phyloP scores from a whole-genome alignment of 2,888 invertebrate genomes.

The Cheilosia soror region DNA sequence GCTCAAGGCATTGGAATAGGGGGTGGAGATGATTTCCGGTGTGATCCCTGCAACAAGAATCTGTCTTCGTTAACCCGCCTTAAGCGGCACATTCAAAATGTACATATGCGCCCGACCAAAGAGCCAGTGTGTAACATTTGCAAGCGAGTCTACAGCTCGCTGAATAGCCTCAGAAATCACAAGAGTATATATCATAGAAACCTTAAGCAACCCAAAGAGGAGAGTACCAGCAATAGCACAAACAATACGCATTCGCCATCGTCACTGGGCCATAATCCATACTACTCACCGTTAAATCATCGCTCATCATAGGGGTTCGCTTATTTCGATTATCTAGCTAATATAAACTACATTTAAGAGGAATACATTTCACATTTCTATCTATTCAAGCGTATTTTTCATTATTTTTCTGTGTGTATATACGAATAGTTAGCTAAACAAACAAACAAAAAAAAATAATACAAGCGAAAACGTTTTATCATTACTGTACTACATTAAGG shows the following conservation, averaged over 20 bases:
- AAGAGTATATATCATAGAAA: constrained; percentile 96
- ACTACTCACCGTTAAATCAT: constrained; percentile 81
- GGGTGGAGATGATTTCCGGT: constrained; percentile 92
- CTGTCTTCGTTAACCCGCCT: constrained; percentile 93
- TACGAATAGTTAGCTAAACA: constrained; percentile 64
- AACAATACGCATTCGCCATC: constrained; percentile 68
- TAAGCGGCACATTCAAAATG: constrained; percentile 96
- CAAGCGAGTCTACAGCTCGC: constrained; percentile 95
- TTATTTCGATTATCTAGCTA: constrained; percentile 82
- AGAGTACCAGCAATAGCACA: constrained; percentile 77
- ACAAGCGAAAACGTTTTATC: constrained; percentile 42
- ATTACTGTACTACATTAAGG: constrained; percentile 45
- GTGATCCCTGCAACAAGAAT: constrained; percentile 96
- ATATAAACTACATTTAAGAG: constrained; percentile 79
- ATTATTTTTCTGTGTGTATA: constrained; percentile 56
- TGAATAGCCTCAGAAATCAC: constrained; percentile 95
- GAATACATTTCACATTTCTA: constrained; percentile 44
- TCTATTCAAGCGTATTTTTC: constrained; percentile 26
- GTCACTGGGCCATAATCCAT: constrained; percentile 78
- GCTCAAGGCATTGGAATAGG: constrained; percentile 78
- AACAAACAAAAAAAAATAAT: constrained; percentile 68
- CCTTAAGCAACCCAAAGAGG: constrained; percentile 88
- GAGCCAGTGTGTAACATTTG: constrained; percentile 96
- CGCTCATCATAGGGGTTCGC: constrained; percentile 83
- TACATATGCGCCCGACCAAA: constrained; percentile 94